Conservation (phyloP, 2,797 vertebrate species). For the Sebastes hubbsi region DNA sequence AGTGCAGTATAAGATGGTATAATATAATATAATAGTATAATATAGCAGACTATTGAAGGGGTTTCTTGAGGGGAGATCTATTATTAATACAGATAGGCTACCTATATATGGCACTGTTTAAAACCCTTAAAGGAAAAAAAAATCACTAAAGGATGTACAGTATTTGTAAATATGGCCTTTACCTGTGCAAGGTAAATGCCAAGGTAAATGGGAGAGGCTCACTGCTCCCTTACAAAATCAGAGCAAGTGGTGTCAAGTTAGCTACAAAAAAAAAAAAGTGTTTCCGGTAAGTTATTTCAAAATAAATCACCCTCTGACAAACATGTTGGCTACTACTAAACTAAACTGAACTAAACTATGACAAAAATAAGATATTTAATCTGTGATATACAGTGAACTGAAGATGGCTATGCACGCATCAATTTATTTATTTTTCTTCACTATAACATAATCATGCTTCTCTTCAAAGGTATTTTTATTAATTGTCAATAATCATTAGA, state of each 20-base stretch:
- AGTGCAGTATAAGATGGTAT: no score
- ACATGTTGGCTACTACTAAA: no score
- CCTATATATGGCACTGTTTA: background rate
- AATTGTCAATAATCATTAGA: no score
- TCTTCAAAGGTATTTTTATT: no score
- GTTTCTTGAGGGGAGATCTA: background rate
- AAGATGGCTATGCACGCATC: rapidly evolving
- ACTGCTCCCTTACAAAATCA: constrained; percentile 6
- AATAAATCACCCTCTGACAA: background rate
- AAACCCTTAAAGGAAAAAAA: background rate
- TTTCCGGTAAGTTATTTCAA: constrained; percentile 14
- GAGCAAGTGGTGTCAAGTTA: background rate
- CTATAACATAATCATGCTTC: rapidly evolving
- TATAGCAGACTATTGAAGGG: background rate
- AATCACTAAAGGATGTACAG: background rate
- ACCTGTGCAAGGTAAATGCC: constrained; percentile 27
- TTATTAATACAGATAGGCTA: background rate
- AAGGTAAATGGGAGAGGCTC: background rate
- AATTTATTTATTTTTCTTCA: background rate
- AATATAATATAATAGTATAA: no score
- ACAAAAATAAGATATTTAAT: rapidly evolving
- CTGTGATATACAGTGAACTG: background rate
- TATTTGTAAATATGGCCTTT: no score
- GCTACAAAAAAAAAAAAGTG: rapidly evolving
- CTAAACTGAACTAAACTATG: no score